These are phyloP conservation scores for Zaprionus vittiger DNA, from an alignment of 1,140 invertebrate species.

Conservation along the genomic window DNA sequence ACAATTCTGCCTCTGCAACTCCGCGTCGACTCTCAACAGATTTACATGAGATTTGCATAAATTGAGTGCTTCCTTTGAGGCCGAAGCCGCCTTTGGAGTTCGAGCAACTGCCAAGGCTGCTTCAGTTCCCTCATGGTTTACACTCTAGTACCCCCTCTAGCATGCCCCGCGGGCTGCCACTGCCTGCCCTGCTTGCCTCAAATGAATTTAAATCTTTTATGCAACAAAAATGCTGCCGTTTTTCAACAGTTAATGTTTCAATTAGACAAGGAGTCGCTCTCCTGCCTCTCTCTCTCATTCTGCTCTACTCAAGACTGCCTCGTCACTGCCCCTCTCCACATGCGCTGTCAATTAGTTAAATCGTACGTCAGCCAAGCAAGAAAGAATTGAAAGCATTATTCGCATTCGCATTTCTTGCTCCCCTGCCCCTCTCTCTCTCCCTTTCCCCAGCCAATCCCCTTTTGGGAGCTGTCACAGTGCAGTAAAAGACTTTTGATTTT, in stretches of 20 bases:
- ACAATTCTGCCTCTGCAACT: slow-evolving; percentile 30
- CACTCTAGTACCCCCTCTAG: slow-evolving; percentile 2
- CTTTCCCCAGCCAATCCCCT: background rate
- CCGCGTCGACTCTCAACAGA: slow-evolving; percentile 64
- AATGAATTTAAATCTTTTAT: slow-evolving; percentile 82
- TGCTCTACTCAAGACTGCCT: background rate
- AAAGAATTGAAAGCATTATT: slow-evolving; percentile 15
- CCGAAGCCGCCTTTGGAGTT: slow-evolving; percentile 25
- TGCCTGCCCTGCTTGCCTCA: slow-evolving; percentile 19
- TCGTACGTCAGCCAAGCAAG: slow-evolving; percentile 9
- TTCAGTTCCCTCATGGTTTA: slow-evolving; percentile 42
- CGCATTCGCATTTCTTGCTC: background rate
- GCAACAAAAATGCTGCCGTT: slow-evolving; percentile 68
- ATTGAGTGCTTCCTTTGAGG: slow-evolving; percentile 82
- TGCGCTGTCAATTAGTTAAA: slow-evolving; percentile 58
- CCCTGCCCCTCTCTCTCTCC: background rate
- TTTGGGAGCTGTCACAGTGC: background rate
- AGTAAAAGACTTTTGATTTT: slow-evolving; percentile 17
- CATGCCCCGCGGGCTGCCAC: slow-evolving; percentile 13
- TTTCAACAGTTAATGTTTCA: slow-evolving; percentile 81
- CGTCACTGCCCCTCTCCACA: background rate
- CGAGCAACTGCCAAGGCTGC: slow-evolving; percentile 48
- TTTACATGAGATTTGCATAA: slow-evolving; percentile 84
- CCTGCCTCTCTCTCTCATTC: background rate
- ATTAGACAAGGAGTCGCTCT: slow-evolving; percentile 59